Percentiles rank a stretch among this genome's conserved stretches.
These are phyloP conservation scores for Pterocles orientalis DNA, from an alignment of 2,113 vertebrate genomes.

Conservation along the genomic window DNA sequence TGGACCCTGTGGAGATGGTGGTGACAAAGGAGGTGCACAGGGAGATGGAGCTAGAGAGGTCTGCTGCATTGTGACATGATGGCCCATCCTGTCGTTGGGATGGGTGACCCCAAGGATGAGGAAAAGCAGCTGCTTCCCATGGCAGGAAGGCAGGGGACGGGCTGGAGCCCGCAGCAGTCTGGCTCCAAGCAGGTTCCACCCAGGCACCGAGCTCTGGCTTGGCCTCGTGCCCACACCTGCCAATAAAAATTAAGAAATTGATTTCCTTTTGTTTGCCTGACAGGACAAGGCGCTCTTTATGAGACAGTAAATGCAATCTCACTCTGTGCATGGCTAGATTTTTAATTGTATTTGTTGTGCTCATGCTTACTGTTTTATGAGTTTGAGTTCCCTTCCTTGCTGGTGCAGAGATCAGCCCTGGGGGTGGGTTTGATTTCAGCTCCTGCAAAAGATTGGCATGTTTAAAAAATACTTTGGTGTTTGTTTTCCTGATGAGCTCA, in stretches of 20 bases:
- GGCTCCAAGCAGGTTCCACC: neutral
- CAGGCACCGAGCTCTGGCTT: conserved; percentile 4
- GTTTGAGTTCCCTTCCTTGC: conserved; percentile 64
- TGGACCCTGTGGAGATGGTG: neutral
- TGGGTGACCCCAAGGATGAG: too few relatives aligned
- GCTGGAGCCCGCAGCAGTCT: neutral
- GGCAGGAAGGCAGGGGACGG: neutral
- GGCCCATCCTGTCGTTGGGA: neutral
- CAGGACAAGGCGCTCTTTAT: conserved; percentile 72
- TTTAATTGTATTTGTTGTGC: conserved; percentile 78
- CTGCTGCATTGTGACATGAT: too few relatives aligned
- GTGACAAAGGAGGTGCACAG: accelerated
- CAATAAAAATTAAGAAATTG: conserved; percentile 84
- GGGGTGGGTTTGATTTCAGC: conserved; percentile 67
- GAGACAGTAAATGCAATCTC: conserved; percentile 74
- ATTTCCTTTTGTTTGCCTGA: conserved; percentile 79
- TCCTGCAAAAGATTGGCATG: conserved; percentile 49
- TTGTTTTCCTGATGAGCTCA: conserved; percentile 16
- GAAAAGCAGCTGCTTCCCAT: neutral
- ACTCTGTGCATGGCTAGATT: conserved; percentile 69
- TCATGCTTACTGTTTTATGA: conserved; percentile 73
- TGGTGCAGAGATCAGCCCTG: conserved; percentile 47
- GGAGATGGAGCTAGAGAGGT: neutral
- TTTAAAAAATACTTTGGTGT: neutral
- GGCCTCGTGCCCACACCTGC: conserved; percentile 59